These are phyloP conservation scores for Tinea pellionella DNA, from an alignment of 2,888 invertebrate genomes.

Conservation along the genomic window DNA sequence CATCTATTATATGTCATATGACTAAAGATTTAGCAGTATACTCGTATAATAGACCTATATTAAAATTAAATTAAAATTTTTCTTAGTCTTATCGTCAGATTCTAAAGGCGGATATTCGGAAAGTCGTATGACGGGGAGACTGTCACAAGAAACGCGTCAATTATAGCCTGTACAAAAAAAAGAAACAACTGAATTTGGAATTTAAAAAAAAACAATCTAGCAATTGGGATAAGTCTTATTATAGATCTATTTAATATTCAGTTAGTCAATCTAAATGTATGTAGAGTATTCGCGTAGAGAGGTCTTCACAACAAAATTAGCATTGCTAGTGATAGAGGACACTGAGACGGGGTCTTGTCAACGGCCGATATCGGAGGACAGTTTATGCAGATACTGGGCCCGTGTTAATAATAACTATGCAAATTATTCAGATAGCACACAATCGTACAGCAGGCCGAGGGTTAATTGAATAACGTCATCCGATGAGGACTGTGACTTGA, in stretches of 20 bases:
- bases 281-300: neutral
- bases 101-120: too few relatives aligned
- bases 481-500: neutral
- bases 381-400: slow-evolving; percentile 59
- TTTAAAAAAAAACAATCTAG: too few relatives aligned
- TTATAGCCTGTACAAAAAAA: too few relatives aligned
- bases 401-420: slow-evolving; percentile 68
- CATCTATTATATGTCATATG: too few relatives aligned
- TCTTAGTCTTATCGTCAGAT: too few relatives aligned
- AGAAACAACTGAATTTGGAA: too few relatives aligned
- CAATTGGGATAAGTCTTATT: too few relatives aligned
- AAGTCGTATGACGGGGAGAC: too few relatives aligned
- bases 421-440: slow-evolving; percentile 53
- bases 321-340: slow-evolving; percentile 15
- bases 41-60: too few relatives aligned
- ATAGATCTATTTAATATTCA: neutral
- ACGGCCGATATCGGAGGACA: slow-evolving; percentile 27
- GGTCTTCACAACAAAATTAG: slow-evolving; percentile 16
- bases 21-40: too few relatives aligned
- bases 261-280: neutral
- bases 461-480: slow-evolving; percentile 15
- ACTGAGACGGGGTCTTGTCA: slow-evolving; percentile 49
- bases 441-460: slow-evolving; percentile 12
- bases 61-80: too few relatives aligned
- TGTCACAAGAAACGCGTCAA: too few relatives aligned